Evolutionary conservation across 2,113 vertebrate species (phyloP).

Genomic region (Corapipo altera): DNA sequence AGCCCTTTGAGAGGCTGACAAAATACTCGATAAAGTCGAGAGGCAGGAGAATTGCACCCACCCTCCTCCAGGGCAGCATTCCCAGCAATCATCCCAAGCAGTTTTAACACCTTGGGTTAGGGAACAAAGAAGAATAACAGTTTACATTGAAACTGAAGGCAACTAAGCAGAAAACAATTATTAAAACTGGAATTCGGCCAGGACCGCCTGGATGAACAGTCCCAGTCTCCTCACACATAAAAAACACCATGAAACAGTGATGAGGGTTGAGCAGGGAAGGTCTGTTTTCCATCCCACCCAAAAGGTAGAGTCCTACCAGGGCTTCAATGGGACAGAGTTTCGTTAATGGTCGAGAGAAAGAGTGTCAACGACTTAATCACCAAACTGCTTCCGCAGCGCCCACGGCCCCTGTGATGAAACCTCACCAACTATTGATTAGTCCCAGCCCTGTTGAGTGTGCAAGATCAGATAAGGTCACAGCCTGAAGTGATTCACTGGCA

Average conservation of each 20-base stretch:
- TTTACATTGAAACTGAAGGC: background rate
- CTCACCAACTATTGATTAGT: constrained; percentile 42
- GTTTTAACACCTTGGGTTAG: background rate
- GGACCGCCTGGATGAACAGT: background rate
- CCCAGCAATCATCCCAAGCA: background rate
- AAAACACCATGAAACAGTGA: background rate
- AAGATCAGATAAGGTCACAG: constrained; percentile 65
- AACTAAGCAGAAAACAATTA: constrained; percentile 18
- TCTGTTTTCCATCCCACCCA: background rate
- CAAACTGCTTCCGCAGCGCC: constrained; percentile 56
- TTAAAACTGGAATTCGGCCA: background rate
- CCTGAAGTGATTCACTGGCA: constrained; percentile 49
- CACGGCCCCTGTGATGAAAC: constrained; percentile 24
- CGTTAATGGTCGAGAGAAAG: constrained; percentile 25
- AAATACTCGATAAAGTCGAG: background rate
- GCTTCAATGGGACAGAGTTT: background rate
- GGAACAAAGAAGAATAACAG: background rate
- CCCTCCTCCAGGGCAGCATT: background rate
- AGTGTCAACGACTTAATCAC: constrained; percentile 16
- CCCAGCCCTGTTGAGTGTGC: background rate
- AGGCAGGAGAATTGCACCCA: background rate
- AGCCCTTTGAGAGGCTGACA: background rate
- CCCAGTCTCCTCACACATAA: background rate
- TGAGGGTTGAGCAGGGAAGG: background rate
- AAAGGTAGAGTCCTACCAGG: background rate